Percentiles rank a stretch among this genome's conserved stretches.
Evolutionary conservation across 2,113 vertebrate genomes (phyloP).

Genomic region (Pituophis catenifer): DNA sequence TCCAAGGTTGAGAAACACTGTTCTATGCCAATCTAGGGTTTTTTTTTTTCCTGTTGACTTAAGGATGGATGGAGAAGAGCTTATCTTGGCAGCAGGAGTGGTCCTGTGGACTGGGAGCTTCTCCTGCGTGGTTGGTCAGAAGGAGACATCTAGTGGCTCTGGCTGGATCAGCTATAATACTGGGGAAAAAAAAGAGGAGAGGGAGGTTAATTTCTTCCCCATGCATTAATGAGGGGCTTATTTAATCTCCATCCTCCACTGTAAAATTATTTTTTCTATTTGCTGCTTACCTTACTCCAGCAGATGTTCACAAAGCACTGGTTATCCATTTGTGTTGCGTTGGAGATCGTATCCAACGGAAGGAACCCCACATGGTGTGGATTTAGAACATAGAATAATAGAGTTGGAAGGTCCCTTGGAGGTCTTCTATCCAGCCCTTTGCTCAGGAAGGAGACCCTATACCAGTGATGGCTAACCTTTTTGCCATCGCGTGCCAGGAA

Average conservation of each 20-base stretch:
- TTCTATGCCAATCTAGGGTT: too few relatives aligned
- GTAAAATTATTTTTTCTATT: neutral
- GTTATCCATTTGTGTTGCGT: neutral
- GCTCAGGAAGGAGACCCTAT: too few relatives aligned
- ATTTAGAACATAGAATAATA: neutral
- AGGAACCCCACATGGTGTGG: neutral
- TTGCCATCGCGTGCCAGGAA: too few relatives aligned
- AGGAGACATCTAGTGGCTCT: neutral
- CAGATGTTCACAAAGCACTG: neutral
- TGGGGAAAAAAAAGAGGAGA: too few relatives aligned
- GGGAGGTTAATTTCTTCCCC: neutral
- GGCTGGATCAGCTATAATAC: neutral
- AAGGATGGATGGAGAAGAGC: neutral
- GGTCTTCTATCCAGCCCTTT: too few relatives aligned
- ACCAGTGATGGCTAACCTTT: too few relatives aligned
- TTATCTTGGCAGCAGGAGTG: neutral
- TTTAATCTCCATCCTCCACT: neutral
- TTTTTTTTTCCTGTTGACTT: too few relatives aligned
- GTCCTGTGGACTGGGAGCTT: neutral
- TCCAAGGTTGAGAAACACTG: too few relatives aligned
- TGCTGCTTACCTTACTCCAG: neutral
- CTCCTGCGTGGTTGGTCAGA: neutral
- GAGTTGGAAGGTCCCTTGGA: too few relatives aligned
- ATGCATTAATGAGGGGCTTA: neutral
- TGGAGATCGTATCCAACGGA: neutral